These are phyloP conservation scores for Macrosoma leucophasiata DNA, from an alignment of 2,888 invertebrate species.

Conservation along the genomic window DNA sequence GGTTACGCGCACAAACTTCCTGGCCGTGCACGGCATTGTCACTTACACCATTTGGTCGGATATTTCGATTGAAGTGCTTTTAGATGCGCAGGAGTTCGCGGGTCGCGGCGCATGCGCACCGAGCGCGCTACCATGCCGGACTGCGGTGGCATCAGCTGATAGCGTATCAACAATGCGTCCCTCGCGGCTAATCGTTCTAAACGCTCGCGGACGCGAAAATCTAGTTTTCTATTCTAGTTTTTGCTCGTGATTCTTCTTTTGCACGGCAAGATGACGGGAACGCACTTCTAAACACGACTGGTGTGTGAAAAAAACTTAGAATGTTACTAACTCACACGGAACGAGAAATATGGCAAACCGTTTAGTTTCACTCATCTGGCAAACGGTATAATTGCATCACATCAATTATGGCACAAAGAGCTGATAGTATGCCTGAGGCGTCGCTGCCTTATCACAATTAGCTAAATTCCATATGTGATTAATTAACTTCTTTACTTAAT, in stretches of 20 bases:
- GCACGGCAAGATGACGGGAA: constrained; percentile 37
- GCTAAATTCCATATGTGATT: constrained; percentile 3
- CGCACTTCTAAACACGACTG: constrained; percentile 43
- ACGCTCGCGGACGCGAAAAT: constrained; percentile 57
- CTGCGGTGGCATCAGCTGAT: constrained; percentile 71
- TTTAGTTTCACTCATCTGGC: constrained; percentile 36
- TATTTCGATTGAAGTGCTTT: not conserved
- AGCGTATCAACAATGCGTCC: constrained; percentile 68
- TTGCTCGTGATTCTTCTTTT: constrained; percentile 42
- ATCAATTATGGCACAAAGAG: constrained; percentile 48
- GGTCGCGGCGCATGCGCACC: constrained; percentile 58
- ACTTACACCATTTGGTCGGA: constrained; percentile 18
- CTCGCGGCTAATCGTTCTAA: constrained; percentile 66
- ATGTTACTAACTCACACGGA: constrained; percentile 52
- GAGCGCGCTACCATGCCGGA: constrained; percentile 65
- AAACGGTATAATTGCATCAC: constrained; percentile 54
- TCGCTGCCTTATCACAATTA: constrained; percentile 27
- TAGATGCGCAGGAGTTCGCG: constrained; percentile 36
- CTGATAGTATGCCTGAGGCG: constrained; percentile 21
- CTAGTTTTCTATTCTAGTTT: constrained; percentile 67
- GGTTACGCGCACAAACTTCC: constrained; percentile 50
- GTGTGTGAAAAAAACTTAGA: constrained; percentile 54
- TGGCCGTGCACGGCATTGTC: constrained; percentile 44
- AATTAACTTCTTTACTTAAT: not conserved
- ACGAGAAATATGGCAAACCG: constrained; percentile 49